These are phyloP conservation scores for Phrynosoma platyrhinos DNA, from an alignment of 2,113 vertebrate genomes.

Conservation along the genomic window DNA sequence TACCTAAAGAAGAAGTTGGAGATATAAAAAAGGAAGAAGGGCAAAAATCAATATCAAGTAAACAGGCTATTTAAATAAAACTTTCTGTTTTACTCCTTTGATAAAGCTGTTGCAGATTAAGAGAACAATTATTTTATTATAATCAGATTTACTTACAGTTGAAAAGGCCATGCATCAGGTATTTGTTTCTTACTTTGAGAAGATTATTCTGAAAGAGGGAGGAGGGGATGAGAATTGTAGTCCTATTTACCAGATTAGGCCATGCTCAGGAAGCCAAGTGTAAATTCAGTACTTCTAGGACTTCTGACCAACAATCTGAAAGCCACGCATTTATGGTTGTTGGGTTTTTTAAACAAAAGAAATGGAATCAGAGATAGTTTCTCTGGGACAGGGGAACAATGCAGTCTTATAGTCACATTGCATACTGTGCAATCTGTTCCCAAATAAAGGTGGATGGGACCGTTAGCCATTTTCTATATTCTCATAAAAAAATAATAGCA, in stretches of 20 bases:
- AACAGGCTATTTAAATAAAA: constrained; percentile 23
- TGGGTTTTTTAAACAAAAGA: too few species aligned
- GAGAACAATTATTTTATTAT: background rate
- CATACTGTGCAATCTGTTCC: background rate
- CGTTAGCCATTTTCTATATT: too few species aligned
- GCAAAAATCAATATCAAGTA: background rate
- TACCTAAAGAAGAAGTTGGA: accelerated
- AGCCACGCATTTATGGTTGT: background rate
- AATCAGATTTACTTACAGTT: accelerated
- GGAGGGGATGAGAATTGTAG: background rate
- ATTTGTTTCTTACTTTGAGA: background rate
- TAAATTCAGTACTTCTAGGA: background rate
- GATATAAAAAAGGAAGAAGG: background rate
- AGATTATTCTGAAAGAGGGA: constrained; percentile 13
- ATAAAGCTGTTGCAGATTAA: constrained; percentile 2
- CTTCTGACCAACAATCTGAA: background rate
- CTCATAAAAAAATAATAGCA: too few species aligned
- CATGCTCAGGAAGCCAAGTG: background rate
- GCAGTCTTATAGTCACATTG: background rate
- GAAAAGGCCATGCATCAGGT: background rate
- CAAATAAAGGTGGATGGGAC: background rate
- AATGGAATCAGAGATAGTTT: background rate
- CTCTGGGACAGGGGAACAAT: background rate
- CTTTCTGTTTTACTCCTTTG: constrained; percentile 11
- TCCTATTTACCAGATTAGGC: background rate